phyloP scores from a whole-genome alignment of 2,113 vertebrate genomes.

The Podarcis cretensis region DNA sequence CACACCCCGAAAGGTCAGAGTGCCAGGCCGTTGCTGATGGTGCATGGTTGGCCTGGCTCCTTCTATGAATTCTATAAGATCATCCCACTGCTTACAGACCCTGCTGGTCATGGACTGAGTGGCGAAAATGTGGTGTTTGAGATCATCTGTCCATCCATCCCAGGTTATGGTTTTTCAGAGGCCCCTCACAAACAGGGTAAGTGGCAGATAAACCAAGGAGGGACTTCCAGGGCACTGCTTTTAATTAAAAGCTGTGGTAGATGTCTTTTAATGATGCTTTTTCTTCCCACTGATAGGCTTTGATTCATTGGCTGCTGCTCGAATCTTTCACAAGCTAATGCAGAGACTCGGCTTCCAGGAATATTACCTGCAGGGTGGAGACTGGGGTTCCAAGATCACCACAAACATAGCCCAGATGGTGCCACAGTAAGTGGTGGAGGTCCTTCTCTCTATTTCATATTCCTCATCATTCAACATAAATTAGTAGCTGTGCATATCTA shows the following conservation, averaged over 20 bases:
- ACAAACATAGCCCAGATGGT: conserved; percentile 89
- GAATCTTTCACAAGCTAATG: conserved; percentile 90
- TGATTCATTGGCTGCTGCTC: conserved; percentile 75
- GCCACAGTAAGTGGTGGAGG: conserved; percentile 80
- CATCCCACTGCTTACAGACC: conserved; percentile 83
- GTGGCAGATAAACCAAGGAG: neutral
- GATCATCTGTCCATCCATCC: conserved; percentile 90
- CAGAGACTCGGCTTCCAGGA: conserved; percentile 84
- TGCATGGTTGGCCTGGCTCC: conserved; percentile 92
- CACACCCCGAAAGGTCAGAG: conserved; percentile 64
- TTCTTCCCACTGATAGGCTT: conserved; percentile 75
- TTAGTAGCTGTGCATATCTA: no score
- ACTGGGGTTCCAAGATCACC: conserved; percentile 85
- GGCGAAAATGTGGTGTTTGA: conserved; percentile 80
- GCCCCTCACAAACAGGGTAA: conserved; percentile 80
- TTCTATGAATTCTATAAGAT: conserved; percentile 92
- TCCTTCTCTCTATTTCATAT: neutral
- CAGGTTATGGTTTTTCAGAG: conserved; percentile 89
- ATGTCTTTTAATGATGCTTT: neutral
- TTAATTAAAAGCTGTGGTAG: neutral
- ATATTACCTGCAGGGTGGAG: conserved; percentile 90
- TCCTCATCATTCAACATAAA: neutral
- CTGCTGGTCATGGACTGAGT: conserved; percentile 15
- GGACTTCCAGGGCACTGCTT: neutral
- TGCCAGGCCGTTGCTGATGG: conserved; percentile 82